Base-by-base conservation (phyloP, 2,888 invertebrate species). In the Temnothorax rugatulus region DNA sequence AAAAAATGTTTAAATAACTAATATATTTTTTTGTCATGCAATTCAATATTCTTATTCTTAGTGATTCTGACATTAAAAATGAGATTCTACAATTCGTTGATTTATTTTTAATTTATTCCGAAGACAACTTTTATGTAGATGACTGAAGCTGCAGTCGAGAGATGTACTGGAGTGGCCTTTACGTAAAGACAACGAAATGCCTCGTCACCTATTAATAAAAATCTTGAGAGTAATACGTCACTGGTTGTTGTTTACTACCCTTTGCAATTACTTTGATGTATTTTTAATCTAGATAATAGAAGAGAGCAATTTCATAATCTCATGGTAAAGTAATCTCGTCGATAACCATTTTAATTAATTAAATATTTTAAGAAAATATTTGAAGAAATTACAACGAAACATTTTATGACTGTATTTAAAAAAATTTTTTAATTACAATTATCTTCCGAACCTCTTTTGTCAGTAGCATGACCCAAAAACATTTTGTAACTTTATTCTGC, bases 221-320 rank as follows among this genome's bases (percentile, higher is more conserved):
- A 71, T 79, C 71, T 79, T 79, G 13, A 7, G 18, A 59, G 47
- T 18, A 29, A 59, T n/a, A 68, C 71, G 59, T 47, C 59, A 71
- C 38, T 38, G 25, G 71, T 21, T 71, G 69, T 59, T 79, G 44
- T 71, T 79, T 71, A 29, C 34, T 44, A 54, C 47, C 47, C 47
- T 79, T 79, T 11, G 59, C 63, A 69, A 79, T 79, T 59, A 71
- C 79, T 71, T 79, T 79, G 71, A 79, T 79, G 38, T 59, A 71
- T 79, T 79, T 79, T 79, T 59, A 79, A 59, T 71, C 47, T 59
- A 47, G 21, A 59, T 59, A 59, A 71, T 69, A 34, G 13, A 7
- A 71, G 13, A 71, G 21, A 18, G 11, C 8, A 54, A 47, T 71
- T 79, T 71, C 44, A 59, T 79, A 5, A 76, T 34, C 34, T 29